Evolutionary conservation across 1,140 invertebrate genomes (phyloP).

Genomic region (Ridgeia piscesae): DNA sequence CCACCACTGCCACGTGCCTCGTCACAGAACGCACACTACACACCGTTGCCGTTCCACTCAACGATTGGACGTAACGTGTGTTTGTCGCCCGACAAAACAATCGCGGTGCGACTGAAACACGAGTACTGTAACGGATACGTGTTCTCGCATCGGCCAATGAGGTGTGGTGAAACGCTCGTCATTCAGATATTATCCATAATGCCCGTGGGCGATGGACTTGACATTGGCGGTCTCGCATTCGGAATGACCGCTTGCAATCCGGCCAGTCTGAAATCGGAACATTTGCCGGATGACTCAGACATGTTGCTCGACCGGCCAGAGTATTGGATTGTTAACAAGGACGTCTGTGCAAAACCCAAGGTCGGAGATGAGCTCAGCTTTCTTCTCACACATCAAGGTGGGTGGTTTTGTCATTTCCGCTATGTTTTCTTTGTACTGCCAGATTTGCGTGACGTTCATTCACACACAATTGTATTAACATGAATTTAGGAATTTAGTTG

Average conservation of each 20-base stretch:
- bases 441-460: no score
- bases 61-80: slow-evolving; percentile 81
- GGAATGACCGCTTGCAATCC: slow-evolving; percentile 94
- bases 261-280: slow-evolving; percentile 66
- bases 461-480: no score
- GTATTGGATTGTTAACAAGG: slow-evolving; percentile 95
- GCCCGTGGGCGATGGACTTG: slow-evolving; percentile 73
- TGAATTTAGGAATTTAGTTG: no score
- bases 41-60: slow-evolving; percentile 57
- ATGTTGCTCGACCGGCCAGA: slow-evolving; percentile 89
- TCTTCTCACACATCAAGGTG: slow-evolving; percentile 74
- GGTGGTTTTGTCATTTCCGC: slow-evolving; percentile 7
- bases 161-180: slow-evolving; percentile 82
- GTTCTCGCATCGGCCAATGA: slow-evolving; percentile 82
- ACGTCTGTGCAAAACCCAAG: slow-evolving; percentile 80
- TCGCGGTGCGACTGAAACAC: slow-evolving; percentile 77
- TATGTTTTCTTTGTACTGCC: no score
- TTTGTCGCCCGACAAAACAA: slow-evolving; percentile 69
- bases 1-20: slow-evolving; percentile 20
- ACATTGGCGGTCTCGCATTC: slow-evolving; percentile 83
- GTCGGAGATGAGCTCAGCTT: slow-evolving; percentile 90
- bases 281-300: slow-evolving; percentile 91
- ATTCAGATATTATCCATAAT: slow-evolving; percentile 63
- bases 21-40: slow-evolving; percentile 41
- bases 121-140: slow-evolving; percentile 95